A percentile compares a stretch with the other conserved stretches of the same genome.
These are phyloP conservation scores for Thereva unica DNA, from an alignment of 2,888 invertebrate species.

Conservation along the genomic window DNA sequence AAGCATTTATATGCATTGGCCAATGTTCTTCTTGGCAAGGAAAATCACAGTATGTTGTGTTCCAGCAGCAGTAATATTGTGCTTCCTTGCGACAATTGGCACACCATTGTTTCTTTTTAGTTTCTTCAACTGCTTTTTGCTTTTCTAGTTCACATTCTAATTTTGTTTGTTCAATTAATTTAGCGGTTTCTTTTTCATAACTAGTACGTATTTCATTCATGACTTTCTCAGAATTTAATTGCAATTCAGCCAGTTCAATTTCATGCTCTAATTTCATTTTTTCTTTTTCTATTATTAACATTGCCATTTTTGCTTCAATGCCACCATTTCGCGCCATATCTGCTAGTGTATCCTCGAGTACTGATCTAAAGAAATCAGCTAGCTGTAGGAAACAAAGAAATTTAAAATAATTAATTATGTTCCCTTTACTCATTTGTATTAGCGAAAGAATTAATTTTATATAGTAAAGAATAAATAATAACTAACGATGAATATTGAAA, in stretches of 20 bases:
- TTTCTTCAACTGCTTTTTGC: slow-evolving; percentile 69
- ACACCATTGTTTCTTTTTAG: slow-evolving; percentile 93
- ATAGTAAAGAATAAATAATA: no score
- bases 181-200: slow-evolving; percentile 71
- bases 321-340: slow-evolving; percentile 64
- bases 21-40: slow-evolving; percentile 87
- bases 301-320: slow-evolving; percentile 64
- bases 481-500: no score
- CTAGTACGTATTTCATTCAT: slow-evolving; percentile 71
- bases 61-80: slow-evolving; percentile 94
- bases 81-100: slow-evolving; percentile 86
- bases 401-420: no score
- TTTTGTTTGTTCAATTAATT: slow-evolving; percentile 68
- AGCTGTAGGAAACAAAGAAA: slow-evolving; percentile 59
- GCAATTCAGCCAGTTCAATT: slow-evolving; percentile 74
- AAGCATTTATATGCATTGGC: slow-evolving; percentile 67
- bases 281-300: slow-evolving; percentile 71
- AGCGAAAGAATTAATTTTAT: no score
- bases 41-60: slow-evolving; percentile 91
- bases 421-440: no score
- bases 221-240: slow-evolving; percentile 67
- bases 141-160: slow-evolving; percentile 71
- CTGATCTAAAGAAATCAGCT: slow-evolving; percentile 70
- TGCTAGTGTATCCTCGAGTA: slow-evolving; percentile 69
- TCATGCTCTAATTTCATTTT: slow-evolving; percentile 71